Evolutionary conservation across 2,113 vertebrate genomes (phyloP).

Genomic region (Ginglymostoma cirratum): DNA sequence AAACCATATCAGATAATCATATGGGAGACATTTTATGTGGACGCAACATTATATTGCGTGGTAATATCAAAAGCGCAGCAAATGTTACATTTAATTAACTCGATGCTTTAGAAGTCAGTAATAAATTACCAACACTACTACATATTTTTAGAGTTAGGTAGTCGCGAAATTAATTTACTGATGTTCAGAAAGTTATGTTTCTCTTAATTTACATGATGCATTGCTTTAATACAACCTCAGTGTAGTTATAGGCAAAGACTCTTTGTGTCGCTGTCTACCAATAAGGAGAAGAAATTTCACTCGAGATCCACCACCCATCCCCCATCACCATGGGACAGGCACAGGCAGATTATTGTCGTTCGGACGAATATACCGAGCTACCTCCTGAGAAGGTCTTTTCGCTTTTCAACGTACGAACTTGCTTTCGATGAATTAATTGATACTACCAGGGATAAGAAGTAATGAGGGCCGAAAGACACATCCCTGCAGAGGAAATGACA

Average conservation of each 20-base stretch:
- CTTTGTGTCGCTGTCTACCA: constrained; percentile 42
- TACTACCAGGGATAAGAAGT: background rate
- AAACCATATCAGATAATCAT: background rate
- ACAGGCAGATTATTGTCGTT: background rate
- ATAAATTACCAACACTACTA: too few relatives aligned
- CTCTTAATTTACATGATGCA: background rate
- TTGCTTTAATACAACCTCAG: background rate
- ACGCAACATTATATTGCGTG: background rate
- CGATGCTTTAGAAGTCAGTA: too few relatives aligned
- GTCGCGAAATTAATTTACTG: background rate
- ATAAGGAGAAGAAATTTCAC: constrained; percentile 32
- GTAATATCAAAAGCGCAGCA: background rate
- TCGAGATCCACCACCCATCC: constrained; percentile 27
- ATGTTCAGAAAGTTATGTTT: background rate
- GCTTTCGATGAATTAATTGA: background rate
- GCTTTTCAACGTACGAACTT: background rate
- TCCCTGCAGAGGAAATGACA: background rate
- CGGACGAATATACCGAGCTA: background rate
- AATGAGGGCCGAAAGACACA: background rate
- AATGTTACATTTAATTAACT: background rate
- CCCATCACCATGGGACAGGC: background rate
- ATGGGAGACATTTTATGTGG: background rate
- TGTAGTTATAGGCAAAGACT: constrained; percentile 34
- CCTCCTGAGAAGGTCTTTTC: background rate
- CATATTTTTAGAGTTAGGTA: background rate